Evolutionary conservation across 2,888 invertebrate genomes (phyloP), one percentile per base, ranked within the genome.

Genomic region (Campopleginae sp.): DNA sequence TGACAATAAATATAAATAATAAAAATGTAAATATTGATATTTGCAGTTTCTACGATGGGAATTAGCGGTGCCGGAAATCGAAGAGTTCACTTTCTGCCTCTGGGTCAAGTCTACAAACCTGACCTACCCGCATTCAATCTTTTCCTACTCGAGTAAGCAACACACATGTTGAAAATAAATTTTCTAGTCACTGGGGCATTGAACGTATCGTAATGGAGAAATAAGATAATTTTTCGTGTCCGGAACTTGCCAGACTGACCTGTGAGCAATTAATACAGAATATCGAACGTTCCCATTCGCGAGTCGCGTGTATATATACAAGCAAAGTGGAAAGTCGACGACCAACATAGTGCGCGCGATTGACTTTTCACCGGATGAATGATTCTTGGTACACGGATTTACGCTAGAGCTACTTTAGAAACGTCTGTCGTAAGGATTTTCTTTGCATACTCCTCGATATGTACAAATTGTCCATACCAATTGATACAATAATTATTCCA

Each of bases 71-170:
- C 95, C 95, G 7, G 90, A 94, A 63, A 91, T 95, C 77, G 92
- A 91, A 17, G 95, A 95, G 88, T 95, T 95, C 89, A 95, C 95
- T 6, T 95, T 95, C 89, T 95, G 95, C 89, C 92, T 95, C 33
- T 95, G 95, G 95, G 85, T 95, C 83, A 93, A 93, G 89, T 95
- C 95, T 84, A 90, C 90, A 80, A 95, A 95, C 89, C 90, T 95
- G 33, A 94, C 94, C 2, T 91, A 94, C 86, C 91, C 94, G 4
- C 95, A 95, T 90, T 94, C 95, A 7, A 91, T 95, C 84, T 93
- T 95, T 84, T 95, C 95, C 1, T 95, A 95, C 90, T 95, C 95
- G 71, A 94, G 95, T 95, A 92, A 95, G 95, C 94, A 90, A n/a
- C 2, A 12, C 38, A 71, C 33, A 58, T 46, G 48, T 23, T 17